phyloP scores from a whole-genome alignment of 92 coral and sea anemone genomes.

The Hydrozoanthus gracilis region DNA sequence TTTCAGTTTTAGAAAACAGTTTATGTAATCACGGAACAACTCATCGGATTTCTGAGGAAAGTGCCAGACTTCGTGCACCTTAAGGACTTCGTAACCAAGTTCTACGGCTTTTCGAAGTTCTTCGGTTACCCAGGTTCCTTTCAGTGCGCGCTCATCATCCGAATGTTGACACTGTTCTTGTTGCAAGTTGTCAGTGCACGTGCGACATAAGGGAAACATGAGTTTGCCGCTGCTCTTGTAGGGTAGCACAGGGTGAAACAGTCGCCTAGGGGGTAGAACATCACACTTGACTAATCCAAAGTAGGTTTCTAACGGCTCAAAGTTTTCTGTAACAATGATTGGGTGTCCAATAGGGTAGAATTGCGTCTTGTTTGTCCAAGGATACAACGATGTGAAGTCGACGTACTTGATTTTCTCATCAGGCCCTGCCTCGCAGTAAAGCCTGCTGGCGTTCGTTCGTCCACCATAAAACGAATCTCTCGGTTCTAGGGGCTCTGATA shows the following conservation, averaged over 20 bases:
- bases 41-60: constrained; percentile 27
- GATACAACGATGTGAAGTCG: constrained; percentile 47
- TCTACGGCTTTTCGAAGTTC: constrained; percentile 60
- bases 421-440: constrained; percentile 12
- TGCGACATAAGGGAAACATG: constrained; percentile 58
- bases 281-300: constrained; percentile 67
- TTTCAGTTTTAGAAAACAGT: constrained; percentile 51
- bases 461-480: constrained; percentile 40
- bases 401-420: constrained; percentile 56
- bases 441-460: not conserved
- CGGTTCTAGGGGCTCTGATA: constrained; percentile 45
- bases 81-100: constrained; percentile 45
- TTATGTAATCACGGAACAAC: constrained; percentile 39
- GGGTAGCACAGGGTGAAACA: constrained; percentile 74
- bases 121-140: constrained; percentile 62
- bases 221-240: constrained; percentile 39
- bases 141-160: constrained; percentile 53
- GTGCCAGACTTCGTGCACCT: constrained; percentile 68
- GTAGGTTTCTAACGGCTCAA: constrained; percentile 46
- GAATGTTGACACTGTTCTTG: constrained; percentile 56
- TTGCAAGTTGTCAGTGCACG: constrained; percentile 33
- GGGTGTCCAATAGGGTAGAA: constrained; percentile 52
- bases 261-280: constrained; percentile 61
- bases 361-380: constrained; percentile 20
- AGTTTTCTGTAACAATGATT: constrained; percentile 44